Percentiles rank a stretch among this genome's conserved stretches.
phyloP scores from a whole-genome alignment of 2,888 invertebrate species.

The Listrodromus nycthemerus region DNA sequence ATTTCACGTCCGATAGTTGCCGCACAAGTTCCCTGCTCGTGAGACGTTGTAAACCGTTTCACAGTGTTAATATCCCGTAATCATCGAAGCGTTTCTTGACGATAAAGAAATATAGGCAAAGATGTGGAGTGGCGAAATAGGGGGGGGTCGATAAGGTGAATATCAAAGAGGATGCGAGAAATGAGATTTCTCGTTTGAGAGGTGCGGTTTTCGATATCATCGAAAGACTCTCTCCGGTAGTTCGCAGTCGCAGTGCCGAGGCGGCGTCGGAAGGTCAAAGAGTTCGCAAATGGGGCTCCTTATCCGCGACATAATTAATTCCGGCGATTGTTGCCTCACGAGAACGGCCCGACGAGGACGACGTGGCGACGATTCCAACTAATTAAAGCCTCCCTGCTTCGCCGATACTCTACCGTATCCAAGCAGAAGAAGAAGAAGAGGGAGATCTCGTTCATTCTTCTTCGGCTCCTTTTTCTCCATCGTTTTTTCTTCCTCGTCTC shows the following conservation, averaged over 20 bases:
- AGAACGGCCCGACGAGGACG: constrained; percentile 60
- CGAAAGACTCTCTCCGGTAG: constrained; percentile 36
- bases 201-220: constrained; percentile 64
- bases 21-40: neutral
- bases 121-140: constrained; percentile 7
- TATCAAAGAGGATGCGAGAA: constrained; percentile 28
- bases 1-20: neutral
- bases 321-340: constrained; percentile 80
- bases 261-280: constrained; percentile 73
- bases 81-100: constrained; percentile 32
- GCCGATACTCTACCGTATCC: constrained; percentile 69
- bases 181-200: constrained; percentile 62
- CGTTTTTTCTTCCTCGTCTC: no score
- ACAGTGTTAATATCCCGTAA: neutral
- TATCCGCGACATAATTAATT: constrained; percentile 83
- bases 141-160: neutral
- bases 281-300: constrained; percentile 74
- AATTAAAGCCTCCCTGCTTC: constrained; percentile 80
- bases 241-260: constrained; percentile 34
- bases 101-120: constrained; percentile 53
- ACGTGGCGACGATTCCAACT: constrained; percentile 81
- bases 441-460: no score
- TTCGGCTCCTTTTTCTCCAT: no score
- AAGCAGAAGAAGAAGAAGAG: no score
- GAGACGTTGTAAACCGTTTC: neutral